Percentiles rank a stretch among this genome's conserved stretches.
phyloP scores from a whole-genome alignment of 2,797 vertebrate species.

The Sebastes trivittatus region DNA sequence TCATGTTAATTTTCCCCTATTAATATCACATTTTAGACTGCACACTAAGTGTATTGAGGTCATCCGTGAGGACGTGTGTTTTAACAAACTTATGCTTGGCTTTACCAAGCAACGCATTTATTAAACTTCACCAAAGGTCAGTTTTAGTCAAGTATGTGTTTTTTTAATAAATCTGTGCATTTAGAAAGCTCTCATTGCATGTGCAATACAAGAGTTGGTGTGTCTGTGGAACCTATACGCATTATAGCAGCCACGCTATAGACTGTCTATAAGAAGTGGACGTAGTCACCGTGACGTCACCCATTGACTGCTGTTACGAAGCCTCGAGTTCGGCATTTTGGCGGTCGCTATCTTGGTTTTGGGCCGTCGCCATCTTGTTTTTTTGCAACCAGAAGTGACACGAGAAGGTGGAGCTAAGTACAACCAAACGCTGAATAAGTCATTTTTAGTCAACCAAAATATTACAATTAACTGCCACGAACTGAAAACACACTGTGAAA shows the following conservation, averaged over 20 bases:
- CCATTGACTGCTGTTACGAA: no score
- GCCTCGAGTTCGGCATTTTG: no score
- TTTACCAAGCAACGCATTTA: not conserved
- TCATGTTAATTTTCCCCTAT: not conserved
- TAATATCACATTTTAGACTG: not conserved
- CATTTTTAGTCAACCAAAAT: no score
- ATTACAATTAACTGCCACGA: no score
- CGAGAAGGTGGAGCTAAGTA: no score
- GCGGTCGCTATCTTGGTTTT: no score
- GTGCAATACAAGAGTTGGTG: not conserved
- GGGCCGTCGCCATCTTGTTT: no score
- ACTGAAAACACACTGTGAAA: no score
- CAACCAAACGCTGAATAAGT: no score
- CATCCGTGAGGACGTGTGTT: not conserved
- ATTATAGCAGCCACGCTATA: not conserved
- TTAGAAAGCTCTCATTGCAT: not conserved
- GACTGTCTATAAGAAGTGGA: not conserved
- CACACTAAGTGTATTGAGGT: not conserved
- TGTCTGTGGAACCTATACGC: not conserved
- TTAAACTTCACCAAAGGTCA: not conserved
- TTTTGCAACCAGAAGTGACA: no score
- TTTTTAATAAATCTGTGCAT: not conserved
- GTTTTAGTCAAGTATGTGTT: not conserved
- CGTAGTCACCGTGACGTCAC: no score
- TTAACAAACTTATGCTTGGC: not conserved